Evolutionary conservation across 2,888 invertebrate genomes (phyloP).

Genomic region (Junonia oenone): DNA sequence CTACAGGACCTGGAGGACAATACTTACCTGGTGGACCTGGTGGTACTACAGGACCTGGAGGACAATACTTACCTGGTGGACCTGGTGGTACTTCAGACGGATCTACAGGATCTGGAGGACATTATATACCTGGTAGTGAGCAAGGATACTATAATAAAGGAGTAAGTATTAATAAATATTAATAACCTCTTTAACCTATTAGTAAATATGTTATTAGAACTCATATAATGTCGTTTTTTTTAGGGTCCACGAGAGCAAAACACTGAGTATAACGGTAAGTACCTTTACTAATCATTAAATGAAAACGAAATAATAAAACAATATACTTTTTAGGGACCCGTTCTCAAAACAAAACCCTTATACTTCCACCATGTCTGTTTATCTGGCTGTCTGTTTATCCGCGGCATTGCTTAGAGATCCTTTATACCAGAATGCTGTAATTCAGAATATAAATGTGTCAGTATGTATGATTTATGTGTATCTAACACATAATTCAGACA

Average conservation of each 20-base stretch:
- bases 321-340: too few species aligned
- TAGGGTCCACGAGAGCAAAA: slow-evolving; percentile 26
- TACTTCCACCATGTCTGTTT: too few species aligned
- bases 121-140: slow-evolving; percentile 1
- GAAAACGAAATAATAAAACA: too few species aligned
- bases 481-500: too few species aligned
- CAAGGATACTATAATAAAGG: slow-evolving; percentile 31
- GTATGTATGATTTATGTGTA: too few species aligned
- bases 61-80: slow-evolving; percentile 16
- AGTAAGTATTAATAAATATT: slow-evolving; percentile 32
- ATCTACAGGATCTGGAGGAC: slow-evolving; percentile 9
- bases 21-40: slow-evolving; percentile 18
- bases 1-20: slow-evolving; percentile 7
- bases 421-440: too few species aligned
- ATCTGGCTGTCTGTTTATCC: too few species aligned
- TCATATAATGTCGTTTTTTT: slow-evolving; percentile 14
- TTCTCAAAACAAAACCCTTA: too few species aligned
- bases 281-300: background rate
- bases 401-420: too few species aligned
- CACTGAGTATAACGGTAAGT: slow-evolving; percentile 30
- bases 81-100: slow-evolving; percentile 2
- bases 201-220: background rate
- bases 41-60: slow-evolving; percentile 5
- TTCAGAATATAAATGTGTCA: too few species aligned
- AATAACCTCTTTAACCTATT: background rate